Conservation (phyloP, 2,888 invertebrate genomes). For the Tyria jacobaeae region DNA sequence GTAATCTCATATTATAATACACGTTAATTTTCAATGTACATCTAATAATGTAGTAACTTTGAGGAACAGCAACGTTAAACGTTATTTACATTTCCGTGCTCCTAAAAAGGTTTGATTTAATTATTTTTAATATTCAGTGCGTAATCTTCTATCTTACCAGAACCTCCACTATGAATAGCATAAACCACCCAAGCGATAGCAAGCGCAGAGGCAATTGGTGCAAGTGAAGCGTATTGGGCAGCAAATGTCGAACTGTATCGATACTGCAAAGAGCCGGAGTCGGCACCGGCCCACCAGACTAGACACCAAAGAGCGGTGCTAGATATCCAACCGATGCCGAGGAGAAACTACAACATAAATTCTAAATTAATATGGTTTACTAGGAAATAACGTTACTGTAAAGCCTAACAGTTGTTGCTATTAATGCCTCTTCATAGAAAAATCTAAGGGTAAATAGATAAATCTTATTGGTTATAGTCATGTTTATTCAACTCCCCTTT, state of each 20-base stretch:
- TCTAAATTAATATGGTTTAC: background rate
- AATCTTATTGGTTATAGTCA: too few species aligned
- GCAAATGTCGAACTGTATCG: conserved; percentile 87
- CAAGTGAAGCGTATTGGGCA: conserved; percentile 88
- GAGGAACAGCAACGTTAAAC: too few species aligned
- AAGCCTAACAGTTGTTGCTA: too few species aligned
- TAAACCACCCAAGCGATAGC: conserved; percentile 89
- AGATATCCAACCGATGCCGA: conserved; percentile 84
- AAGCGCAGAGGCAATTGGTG: conserved; percentile 88
- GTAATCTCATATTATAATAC: too few species aligned
- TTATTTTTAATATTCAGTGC: background rate
- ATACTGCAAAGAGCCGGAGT: conserved; percentile 86
- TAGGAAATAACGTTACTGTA: background rate
- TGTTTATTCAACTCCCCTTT: too few species aligned
- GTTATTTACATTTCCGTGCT: too few species aligned
- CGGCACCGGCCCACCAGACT: conserved; percentile 88
- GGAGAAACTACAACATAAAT: conserved; percentile 69
- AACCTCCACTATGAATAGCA: conserved; percentile 85
- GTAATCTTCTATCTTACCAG: conserved; percentile 69
- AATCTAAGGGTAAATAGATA: too few species aligned
- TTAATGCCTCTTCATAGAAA: too few species aligned
- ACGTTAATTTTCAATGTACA: too few species aligned
- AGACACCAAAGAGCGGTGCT: conserved; percentile 76
- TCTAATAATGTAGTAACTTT: too few species aligned
- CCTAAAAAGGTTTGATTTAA: too few species aligned